phyloP scores from a whole-genome alignment of 2,113 vertebrate species.

The Eclectus roratus region DNA sequence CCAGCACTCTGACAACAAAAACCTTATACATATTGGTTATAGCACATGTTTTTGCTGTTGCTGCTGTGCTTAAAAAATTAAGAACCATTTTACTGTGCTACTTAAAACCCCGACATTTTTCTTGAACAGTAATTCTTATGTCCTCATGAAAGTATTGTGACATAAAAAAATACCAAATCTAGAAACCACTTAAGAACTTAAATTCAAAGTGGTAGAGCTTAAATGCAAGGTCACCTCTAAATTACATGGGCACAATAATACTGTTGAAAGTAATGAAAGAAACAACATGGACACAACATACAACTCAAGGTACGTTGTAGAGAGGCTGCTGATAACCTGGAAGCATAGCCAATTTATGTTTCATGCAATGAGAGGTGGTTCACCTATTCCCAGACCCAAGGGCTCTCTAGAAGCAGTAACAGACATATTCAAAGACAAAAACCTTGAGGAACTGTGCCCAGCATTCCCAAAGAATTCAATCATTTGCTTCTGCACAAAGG shows the following conservation, averaged over 20 bases:
- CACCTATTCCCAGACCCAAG: neutral
- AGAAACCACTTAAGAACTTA: neutral
- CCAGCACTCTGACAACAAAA: neutral
- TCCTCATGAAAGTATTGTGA: neutral
- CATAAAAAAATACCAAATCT: neutral
- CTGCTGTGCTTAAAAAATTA: neutral
- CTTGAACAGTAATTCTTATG: neutral
- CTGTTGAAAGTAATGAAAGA: neutral
- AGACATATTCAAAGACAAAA: neutral
- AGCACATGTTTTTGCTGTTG: neutral
- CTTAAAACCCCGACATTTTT: neutral
- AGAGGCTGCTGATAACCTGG: neutral
- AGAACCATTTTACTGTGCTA: neutral
- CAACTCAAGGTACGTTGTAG: neutral
- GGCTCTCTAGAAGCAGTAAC: neutral
- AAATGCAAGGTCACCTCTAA: neutral
- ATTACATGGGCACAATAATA: neutral
- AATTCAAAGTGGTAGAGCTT: neutral
- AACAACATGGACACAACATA: neutral
- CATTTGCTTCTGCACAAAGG: neutral
- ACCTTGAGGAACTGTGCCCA: fast-evolving
- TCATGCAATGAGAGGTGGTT: neutral
- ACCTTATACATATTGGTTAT: neutral
- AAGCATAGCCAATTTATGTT: neutral
- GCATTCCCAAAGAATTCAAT: neutral